Evolutionary conservation across 2,888 invertebrate genomes (phyloP), one percentile per base, ranked within the genome.

Genomic region (Ceratothoa steindachneri): DNA sequence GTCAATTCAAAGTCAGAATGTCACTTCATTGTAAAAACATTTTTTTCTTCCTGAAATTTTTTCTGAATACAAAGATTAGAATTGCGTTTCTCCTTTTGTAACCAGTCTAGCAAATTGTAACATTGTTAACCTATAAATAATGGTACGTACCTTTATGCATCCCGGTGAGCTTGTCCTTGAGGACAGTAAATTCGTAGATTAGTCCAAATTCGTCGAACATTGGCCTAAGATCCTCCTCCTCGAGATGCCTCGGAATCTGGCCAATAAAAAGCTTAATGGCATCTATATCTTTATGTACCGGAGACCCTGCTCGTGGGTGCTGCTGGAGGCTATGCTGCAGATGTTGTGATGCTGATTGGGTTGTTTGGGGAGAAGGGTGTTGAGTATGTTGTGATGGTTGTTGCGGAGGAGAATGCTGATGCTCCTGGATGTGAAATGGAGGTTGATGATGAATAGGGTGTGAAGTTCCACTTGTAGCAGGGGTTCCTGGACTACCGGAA

Each of bases 121-220:
- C n/a, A n/a, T n/a, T n/a, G n/a, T n/a, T n/a, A n/a, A n/a, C n/a
- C 24, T 2, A 67, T 22, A 9, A 67, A 1, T 22, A 41, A n/a
- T n/a, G n/a, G 9, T 24, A 53, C 71, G 31, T 71, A 80, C 80
- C 95, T 90, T 95, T 95, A 85, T 95, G 95, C 90, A 95, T 92
- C 80, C 95, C 95, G 75, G 95, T 95, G 87, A 93, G 92, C 84
- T 95, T 93, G 85, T 96, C 95, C 88, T 94, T 95, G 82, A 96
- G 89, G 75, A 96, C 92, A 79, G 94, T 93, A 83, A 96, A 90
- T 88, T 96, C 95, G 86, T 93, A 94, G 84, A 95, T 95, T 85
- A 92, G 92, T 72, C 95, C 95, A 83, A 93, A 95, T 85, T 93
- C 91, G 85, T 95, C 94, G 84, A 95, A 94, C 88, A 95, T 90